A percentile compares a stretch with the other conserved stretches of the same genome.
phyloP scores from a whole-genome alignment of 1,140 invertebrate genomes.

The Trachymyrmex cornetzi region DNA sequence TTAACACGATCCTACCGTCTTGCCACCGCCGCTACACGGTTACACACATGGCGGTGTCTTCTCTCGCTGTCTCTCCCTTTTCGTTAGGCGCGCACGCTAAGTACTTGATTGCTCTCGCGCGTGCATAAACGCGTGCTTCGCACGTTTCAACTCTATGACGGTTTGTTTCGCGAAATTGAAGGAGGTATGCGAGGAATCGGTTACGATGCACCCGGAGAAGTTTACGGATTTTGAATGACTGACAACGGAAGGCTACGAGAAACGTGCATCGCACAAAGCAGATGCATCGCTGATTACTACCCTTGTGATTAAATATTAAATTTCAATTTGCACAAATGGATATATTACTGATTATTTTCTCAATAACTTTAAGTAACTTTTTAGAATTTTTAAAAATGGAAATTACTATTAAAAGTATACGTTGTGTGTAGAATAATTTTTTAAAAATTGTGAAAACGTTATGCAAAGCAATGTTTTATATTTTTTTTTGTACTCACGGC shows the following conservation, averaged over 20 bases:
- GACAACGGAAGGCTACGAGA: conserved; percentile 23
- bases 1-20: conserved; percentile 65
- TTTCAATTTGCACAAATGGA: not conserved
- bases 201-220: conserved; percentile 19
- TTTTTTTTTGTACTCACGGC: too few species aligned
- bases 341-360: not conserved
- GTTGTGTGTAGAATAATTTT: not conserved
- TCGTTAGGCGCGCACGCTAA: not conserved
- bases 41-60: not conserved
- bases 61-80: conserved; percentile 8
- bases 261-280: not conserved
- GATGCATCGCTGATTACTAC: not conserved
- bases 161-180: conserved; percentile 53
- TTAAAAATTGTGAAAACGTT: not conserved
- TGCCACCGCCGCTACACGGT: not conserved
- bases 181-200: conserved; percentile 43
- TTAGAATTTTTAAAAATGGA: not conserved
- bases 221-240: conserved; percentile 31
- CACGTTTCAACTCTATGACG: conserved; percentile 4
- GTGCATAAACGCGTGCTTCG: conserved; percentile 41
- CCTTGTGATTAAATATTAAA: not conserved
- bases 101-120: conserved; percentile 35
- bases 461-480: not conserved
- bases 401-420: not conserved
- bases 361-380: not conserved